A percentile compares a stretch with the other conserved stretches of the same genome.
Evolutionary conservation across 2,888 invertebrate genomes (phyloP).

Genomic region (Noctua pronuba): DNA sequence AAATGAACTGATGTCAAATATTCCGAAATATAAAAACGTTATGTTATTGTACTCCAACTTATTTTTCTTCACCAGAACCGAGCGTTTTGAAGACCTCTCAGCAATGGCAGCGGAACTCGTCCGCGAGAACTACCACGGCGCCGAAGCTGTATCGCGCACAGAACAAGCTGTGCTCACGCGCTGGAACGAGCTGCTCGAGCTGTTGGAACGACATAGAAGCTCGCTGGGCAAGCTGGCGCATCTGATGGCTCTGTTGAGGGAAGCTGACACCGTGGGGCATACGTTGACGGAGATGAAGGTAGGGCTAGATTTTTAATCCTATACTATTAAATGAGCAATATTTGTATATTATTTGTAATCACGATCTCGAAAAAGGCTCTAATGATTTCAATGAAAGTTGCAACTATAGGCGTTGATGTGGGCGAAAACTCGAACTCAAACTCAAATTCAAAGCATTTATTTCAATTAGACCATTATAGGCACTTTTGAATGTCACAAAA

Average conservation of each 20-base stretch:
- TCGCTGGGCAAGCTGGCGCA: conserved; percentile 95
- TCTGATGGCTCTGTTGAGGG: conserved; percentile 96
- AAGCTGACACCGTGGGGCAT: conserved; percentile 96
- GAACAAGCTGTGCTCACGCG: conserved; percentile 95
- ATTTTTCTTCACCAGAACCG: conserved; percentile 91
- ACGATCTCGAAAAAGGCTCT: too few relatives aligned
- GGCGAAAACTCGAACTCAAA: too few relatives aligned
- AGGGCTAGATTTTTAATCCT: too few relatives aligned
- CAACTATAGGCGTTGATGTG: too few relatives aligned
- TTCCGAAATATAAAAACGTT: too few relatives aligned
- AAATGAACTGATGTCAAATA: too few relatives aligned
- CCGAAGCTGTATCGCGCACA: conserved; percentile 93
- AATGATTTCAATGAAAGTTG: too few relatives aligned
- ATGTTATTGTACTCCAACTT: too few relatives aligned
- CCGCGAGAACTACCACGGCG: conserved; percentile 97
- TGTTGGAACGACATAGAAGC: conserved; percentile 95
- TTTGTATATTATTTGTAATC: too few relatives aligned
- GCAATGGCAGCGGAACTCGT: conserved; percentile 98
- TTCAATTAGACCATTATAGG: too few relatives aligned
- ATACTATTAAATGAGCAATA: neutral
- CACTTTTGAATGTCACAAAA: too few relatives aligned
- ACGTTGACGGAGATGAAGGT: conserved; percentile 96
- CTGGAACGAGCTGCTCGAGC: conserved; percentile 96
- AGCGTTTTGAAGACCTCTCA: conserved; percentile 97
- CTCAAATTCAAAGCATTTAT: too few relatives aligned